phyloP scores from a whole-genome alignment of 1,140 invertebrate species.

The Eumeta japonica region DNA sequence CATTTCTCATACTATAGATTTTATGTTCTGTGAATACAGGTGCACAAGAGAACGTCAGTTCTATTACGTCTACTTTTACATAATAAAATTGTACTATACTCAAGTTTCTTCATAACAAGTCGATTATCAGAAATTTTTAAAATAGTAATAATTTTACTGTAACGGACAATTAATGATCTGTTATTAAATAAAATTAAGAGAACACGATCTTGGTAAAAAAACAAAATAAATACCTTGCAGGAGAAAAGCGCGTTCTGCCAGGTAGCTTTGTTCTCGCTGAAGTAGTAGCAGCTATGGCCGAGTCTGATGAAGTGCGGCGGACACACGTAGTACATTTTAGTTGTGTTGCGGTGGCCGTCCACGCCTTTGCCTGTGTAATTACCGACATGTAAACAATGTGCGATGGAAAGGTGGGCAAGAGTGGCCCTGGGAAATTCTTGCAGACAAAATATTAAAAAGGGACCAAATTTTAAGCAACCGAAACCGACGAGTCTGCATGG shows the following conservation, averaged over 20 bases:
- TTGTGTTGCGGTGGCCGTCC: conserved; percentile 33
- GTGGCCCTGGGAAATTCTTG: neutral
- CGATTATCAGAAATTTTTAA: neutral
- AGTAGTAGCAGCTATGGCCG: conserved; percentile 73
- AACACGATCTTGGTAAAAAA: no score
- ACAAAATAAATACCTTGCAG: conserved; percentile 56
- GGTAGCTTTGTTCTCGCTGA: conserved; percentile 65
- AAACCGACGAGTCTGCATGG: no score
- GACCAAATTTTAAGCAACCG: no score
- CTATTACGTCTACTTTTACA: no score
- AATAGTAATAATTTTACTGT: no score
- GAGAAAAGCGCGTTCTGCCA: conserved; percentile 73
- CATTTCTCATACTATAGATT: no score
- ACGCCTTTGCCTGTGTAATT: conserved; percentile 23
- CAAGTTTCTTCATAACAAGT: neutral
- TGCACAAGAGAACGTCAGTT: no score
- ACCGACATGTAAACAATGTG: neutral
- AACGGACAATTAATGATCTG: no score
- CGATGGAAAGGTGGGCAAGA: neutral
- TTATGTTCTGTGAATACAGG: no score
- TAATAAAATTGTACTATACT: no score
- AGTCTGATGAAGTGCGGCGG: conserved; percentile 69
- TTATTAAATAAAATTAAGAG: neutral
- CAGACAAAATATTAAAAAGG: neutral
- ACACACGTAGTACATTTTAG: conserved; percentile 62